A percentile compares a stretch with the other conserved stretches of the same genome.
phyloP scores from a whole-genome alignment of 2,797 vertebrate genomes.

The Artibeus jamaicensis region DNA sequence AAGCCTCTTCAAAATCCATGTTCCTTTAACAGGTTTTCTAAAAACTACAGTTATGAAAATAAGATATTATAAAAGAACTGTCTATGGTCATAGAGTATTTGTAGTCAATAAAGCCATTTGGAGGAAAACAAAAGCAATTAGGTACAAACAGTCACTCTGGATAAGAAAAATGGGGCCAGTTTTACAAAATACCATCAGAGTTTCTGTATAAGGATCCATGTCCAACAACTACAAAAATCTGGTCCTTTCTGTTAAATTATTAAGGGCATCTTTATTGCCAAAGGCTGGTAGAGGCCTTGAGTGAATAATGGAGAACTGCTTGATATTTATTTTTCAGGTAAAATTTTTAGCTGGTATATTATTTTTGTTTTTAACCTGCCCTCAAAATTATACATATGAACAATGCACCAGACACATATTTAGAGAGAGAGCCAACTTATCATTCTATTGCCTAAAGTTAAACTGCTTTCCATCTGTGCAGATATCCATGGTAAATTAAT shows the following conservation, averaged over 20 bases:
- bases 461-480: conserved; percentile 14
- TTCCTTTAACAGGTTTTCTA: neutral
- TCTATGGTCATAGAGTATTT: neutral
- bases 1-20: conserved; percentile 3
- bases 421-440: neutral
- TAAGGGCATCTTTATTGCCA: conserved; percentile 5
- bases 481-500: neutral
- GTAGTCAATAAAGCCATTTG: conserved; percentile 8
- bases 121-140: conserved; percentile 11
- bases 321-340: conserved; percentile 12
- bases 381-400: conserved; percentile 15
- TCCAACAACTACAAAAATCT: neutral
- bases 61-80: neutral
- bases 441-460: conserved; percentile 6
- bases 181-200: conserved; percentile 24
- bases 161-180: neutral
- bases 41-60: neutral
- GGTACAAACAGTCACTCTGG: neutral
- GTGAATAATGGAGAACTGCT: neutral
- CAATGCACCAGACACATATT: neutral
- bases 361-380: conserved; percentile 9
- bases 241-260: conserved; percentile 1
- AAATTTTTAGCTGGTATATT: neutral
- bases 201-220: conserved; percentile 3
- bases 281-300: neutral